Percentiles rank a stretch among this genome's conserved stretches.
phyloP scores from a whole-genome alignment of 1,140 invertebrate genomes.

The Drosophila sp. region DNA sequence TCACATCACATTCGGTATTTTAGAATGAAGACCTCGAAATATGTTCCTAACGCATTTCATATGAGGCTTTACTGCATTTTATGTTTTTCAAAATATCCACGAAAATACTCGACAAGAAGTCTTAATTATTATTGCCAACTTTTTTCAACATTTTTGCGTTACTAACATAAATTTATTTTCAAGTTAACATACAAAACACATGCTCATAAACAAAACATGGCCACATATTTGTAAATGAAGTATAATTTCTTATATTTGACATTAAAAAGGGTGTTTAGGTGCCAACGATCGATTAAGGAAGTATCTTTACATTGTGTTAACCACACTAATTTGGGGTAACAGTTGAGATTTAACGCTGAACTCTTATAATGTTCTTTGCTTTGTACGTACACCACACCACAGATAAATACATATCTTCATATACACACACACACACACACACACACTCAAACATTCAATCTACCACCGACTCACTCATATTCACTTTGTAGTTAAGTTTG shows the following conservation, averaged over 20 bases:
- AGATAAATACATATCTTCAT: constrained; percentile 1
- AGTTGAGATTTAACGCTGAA: constrained; percentile 14
- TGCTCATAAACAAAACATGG: no score
- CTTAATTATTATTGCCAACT: neutral
- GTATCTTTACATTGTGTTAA: no score
- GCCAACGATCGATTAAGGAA: constrained; percentile 8
- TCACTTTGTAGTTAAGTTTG: constrained; percentile 29
- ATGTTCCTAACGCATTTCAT: neutral
- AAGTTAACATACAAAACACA: neutral
- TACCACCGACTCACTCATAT: neutral
- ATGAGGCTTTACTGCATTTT: constrained; percentile 34
- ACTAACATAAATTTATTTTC: constrained; percentile 16
- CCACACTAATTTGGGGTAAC: constrained; percentile 3
- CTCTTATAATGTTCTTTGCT: constrained; percentile 4
- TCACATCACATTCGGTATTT: constrained; percentile 19
- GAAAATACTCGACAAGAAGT: constrained; percentile 4
- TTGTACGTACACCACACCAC: constrained; percentile 6
- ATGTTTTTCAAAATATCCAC: constrained; percentile 71
- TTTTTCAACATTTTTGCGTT: constrained; percentile 7
- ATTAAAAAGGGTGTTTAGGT: constrained; percentile 8
- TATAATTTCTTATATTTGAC: constrained; percentile 7
- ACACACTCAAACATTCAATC: constrained; percentile 2
- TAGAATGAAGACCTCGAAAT: constrained; percentile 6
- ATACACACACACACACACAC: constrained; percentile 9
- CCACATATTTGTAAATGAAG: neutral